Evolutionary conservation across 1,140 invertebrate genomes (phyloP).

Genomic region (Eufriesea mexicana): DNA sequence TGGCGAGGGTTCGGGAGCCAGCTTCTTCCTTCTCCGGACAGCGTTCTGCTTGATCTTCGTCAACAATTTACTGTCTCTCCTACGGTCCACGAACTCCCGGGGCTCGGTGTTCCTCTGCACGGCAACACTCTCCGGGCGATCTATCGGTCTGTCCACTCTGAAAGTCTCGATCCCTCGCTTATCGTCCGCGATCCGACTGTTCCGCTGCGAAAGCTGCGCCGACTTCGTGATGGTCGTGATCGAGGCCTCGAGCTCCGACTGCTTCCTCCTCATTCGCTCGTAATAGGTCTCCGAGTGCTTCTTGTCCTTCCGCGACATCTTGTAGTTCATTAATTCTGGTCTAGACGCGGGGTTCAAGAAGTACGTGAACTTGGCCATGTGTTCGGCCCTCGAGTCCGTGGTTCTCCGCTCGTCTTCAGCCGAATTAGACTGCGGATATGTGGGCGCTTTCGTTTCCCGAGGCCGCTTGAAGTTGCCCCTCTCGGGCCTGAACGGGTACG

Average conservation of each 20-base stretch:
- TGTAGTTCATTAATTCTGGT: conserved; percentile 71
- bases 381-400: conserved; percentile 10
- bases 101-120: not conserved
- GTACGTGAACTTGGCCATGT: conserved; percentile 74
- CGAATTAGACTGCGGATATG: not conserved
- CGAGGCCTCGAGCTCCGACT: conserved; percentile 55
- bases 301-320: conserved; percentile 79
- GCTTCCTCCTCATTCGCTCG: conserved; percentile 70
- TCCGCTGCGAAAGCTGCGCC: not conserved
- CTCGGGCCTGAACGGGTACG: conserved; percentile 76
- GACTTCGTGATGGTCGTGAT: conserved; percentile 50
- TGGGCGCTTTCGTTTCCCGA: too few relatives aligned
- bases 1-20: conserved; percentile 50
- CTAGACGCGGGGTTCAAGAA: conserved; percentile 73
- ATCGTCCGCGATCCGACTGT: not conserved
- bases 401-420: not conserved
- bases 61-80: conserved; percentile 47
- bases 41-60: conserved; percentile 60
- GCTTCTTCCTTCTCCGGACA: conserved; percentile 50
- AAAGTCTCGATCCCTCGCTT: conserved; percentile 4
- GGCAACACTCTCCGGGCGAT: not conserved
- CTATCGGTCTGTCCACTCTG: not conserved
- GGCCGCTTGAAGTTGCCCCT: conserved; percentile 43
- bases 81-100: conserved; percentile 16
- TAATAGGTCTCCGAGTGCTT: conserved; percentile 78